A percentile compares a stretch with the other conserved stretches of the same genome.
These are phyloP conservation scores for Nyctereutes procyonoides DNA, from an alignment of 2,113 vertebrate genomes.

Conservation along the genomic window DNA sequence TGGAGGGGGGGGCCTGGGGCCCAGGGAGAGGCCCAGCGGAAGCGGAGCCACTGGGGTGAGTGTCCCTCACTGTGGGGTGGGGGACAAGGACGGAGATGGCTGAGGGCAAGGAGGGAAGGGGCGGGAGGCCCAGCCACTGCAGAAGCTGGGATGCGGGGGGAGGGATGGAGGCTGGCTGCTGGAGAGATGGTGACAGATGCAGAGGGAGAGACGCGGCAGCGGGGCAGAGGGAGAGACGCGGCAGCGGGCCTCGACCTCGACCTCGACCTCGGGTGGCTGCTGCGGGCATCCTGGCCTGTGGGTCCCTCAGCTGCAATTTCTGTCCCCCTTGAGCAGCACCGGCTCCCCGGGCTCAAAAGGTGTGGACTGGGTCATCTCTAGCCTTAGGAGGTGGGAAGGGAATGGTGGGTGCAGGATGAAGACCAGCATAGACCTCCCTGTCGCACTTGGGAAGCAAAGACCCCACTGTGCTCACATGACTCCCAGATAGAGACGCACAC, in stretches of 20 bases:
- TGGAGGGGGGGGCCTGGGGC: slow-evolving; percentile 69
- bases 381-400: not conserved
- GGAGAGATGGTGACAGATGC: not conserved
- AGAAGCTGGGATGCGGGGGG: not conserved
- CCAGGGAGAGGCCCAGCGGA: slow-evolving; percentile 66
- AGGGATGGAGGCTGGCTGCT: not conserved
- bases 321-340: accelerated
- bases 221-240: not conserved
- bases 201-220: not conserved
- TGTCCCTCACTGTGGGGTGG: slow-evolving; percentile 20
- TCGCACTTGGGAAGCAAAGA: not conserved
- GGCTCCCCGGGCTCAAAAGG: not conserved
- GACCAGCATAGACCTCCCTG: not conserved
- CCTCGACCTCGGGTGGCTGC: not conserved
- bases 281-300: accelerated
- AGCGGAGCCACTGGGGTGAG: slow-evolving; percentile 76
- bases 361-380: not conserved
- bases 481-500: not conserved
- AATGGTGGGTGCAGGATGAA: not conserved
- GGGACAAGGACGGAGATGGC: slow-evolving; percentile 53
- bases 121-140: not conserved
- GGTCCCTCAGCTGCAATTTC: not conserved
- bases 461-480: not conserved
- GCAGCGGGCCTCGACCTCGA: too few species aligned
- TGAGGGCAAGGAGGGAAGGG: not conserved